Evolutionary conservation across 2,888 invertebrate species (phyloP).

Genomic region (Lucinisca nassula): DNA sequence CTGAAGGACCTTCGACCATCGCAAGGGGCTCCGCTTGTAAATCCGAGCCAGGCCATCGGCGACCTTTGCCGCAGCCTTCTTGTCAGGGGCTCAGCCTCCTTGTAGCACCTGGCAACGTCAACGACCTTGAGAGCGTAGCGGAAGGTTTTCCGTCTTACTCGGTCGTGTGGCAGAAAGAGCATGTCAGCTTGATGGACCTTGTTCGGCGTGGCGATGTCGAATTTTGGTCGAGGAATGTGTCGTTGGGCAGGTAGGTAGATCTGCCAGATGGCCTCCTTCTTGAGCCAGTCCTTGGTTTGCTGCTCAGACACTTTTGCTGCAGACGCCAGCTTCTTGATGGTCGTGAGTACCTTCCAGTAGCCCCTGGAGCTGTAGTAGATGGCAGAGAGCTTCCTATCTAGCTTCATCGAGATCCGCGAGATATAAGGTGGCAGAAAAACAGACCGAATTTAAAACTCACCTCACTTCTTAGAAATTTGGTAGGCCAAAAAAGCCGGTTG

Average conservation of each 20-base stretch:
- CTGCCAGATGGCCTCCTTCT: slow-evolving; percentile 23
- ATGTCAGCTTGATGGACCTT: slow-evolving; percentile 60
- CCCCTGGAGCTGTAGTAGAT: too few species aligned
- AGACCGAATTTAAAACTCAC: too few species aligned
- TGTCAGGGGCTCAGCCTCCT: slow-evolving; percentile 69
- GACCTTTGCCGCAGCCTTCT: slow-evolving; percentile 56
- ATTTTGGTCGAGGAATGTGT: neutral
- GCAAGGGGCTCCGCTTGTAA: slow-evolving; percentile 31
- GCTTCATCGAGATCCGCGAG: too few species aligned
- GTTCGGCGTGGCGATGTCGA: neutral
- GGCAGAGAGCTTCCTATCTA: too few species aligned
- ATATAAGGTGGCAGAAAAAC: too few species aligned
- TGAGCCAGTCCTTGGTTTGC: slow-evolving; percentile 22
- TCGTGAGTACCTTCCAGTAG: slow-evolving; percentile 42
- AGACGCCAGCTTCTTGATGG: slow-evolving; percentile 32
- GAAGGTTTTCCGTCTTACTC: too few species aligned
- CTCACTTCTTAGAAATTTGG: too few species aligned
- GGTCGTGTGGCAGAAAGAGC: slow-evolving; percentile 59
- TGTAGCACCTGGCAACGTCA: too few species aligned
- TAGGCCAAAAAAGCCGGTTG: neutral
- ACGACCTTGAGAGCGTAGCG: too few species aligned
- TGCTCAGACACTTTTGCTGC: slow-evolving; percentile 16
- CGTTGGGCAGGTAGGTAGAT: neutral
- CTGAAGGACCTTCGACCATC: slow-evolving; percentile 58
- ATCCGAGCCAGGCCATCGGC: slow-evolving; percentile 54